Evolutionary conservation across 1,140 invertebrate genomes (phyloP).

Genomic region (Lordiphosa stackelbergi): DNA sequence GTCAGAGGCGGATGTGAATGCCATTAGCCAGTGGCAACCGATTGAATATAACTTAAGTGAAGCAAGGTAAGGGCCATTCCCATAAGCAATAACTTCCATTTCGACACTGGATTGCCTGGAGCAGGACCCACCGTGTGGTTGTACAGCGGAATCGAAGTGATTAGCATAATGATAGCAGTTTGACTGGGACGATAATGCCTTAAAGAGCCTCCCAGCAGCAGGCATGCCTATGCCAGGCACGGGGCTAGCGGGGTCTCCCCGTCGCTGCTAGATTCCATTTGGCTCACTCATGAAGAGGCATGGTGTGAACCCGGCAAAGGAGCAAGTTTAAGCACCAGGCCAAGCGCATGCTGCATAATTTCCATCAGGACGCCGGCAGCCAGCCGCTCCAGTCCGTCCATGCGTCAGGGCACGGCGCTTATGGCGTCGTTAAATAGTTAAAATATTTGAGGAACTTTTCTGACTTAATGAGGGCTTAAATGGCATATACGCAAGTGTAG

Average conservation of each 20-base stretch:
- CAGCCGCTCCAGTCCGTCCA: background rate
- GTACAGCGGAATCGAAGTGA: conserved; percentile 28
- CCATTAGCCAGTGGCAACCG: conserved; percentile 3
- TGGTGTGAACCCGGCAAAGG: conserved; percentile 28
- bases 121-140: too few species aligned
- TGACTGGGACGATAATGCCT: conserved; percentile 39
- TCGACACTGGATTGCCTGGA: background rate
- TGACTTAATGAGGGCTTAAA: conserved; percentile 55
- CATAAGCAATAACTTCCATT: conserved; percentile 1
- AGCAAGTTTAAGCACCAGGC: conserved; percentile 33
- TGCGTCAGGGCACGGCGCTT: conserved; percentile 6
- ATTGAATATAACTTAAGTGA: conserved; percentile 5
- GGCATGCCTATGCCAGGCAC: conserved; percentile 15
- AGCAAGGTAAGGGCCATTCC: background rate
- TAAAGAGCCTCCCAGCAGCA: conserved; percentile 35
- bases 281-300: background rate
- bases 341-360: conserved; percentile 47
- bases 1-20: conserved; percentile 10
- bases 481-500: conserved; percentile 29
- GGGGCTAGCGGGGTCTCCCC: background rate
- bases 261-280: conserved; percentile 7
- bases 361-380: conserved; percentile 36
- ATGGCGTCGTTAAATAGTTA: conserved; percentile 54
- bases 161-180: conserved; percentile 43
- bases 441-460: conserved; percentile 51